Evolutionary conservation across 2,113 vertebrate species (phyloP), one percentile per base, ranked within the genome.

Genomic region (Cheilinus undulatus): DNA sequence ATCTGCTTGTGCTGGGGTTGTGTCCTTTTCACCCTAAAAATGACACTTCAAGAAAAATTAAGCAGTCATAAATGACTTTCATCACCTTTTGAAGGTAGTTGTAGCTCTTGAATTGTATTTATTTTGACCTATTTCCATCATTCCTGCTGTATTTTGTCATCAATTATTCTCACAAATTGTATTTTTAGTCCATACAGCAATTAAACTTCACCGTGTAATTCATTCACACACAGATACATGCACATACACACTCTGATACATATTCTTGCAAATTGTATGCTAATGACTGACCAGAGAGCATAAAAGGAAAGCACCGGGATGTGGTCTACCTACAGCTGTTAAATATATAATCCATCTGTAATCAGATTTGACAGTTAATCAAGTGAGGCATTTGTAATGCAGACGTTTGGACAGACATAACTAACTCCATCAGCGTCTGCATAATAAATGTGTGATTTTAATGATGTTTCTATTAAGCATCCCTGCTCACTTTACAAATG

Each of bases 281-380:
- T 86, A 90, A 91, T 88, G 62, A 84, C 64, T 86, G 83, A 88
- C 76, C 85, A 63, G 73, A 59, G 85, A 88, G 79, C 69, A 73
- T 68, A 73, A 86, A 82, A 83, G 63, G 70, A 63, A 70, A 68
- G 66, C 62, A 58, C 81, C 72, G 52, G 85, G 81, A 92, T 87
- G 91, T 86, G 89, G 86, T 92, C 88, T 87, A 89, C 86, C 80
- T 86, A 72, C 80, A 86, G 88, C 90, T 89, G 87, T 92, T 93
- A 93, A 93, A 92, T 91, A 91, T 92, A 91, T 91, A 92, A 93
- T 92, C 84, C 89, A 92, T 93, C 89, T 89, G 90, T 93, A 92
- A 94, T 95, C 91, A 93, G 92, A 92, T 93, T 90, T 92, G 94
- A 93, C 92, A 93, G 93, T 86, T 93, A 92, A 93, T 94, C 91